Base-by-base conservation (phyloP, 1,140 invertebrate species). In the Metaphire vulgaris region DNA sequence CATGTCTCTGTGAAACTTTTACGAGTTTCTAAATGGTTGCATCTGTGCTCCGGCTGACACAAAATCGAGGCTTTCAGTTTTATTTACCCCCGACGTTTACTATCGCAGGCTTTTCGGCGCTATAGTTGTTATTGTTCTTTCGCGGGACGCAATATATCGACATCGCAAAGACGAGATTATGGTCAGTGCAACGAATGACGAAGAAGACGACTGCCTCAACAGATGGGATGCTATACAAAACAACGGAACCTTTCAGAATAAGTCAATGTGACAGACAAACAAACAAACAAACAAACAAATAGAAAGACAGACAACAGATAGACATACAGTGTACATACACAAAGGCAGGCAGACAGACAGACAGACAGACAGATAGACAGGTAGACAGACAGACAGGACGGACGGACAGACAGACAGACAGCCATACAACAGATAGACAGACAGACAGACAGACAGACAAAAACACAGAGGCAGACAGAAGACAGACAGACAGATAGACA, bases 121-220 rank as follows among this genome's bases (percentile, higher is more conserved):
- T n/a, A n/a, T n/a, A n/a, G n/a, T n/a, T n/a, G n/a, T n/a, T n/a
- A n/a, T n/a, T n/a, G n/a, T n/a, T n/a, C n/a, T n/a, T n/a, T n/a
- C n/a, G n/a, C n/a, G n/a, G n/a, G n/a, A n/a, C n/a, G n/a, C n/a
- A n/a, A n/a, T n/a, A n/a, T n/a, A n/a, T n/a, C n/a, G n/a, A n/a
- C n/a, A n/a, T n/a, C n/a, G n/a, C n/a, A n/a, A n/a, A n/a, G n/a
- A n/a, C 88, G 85, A 84, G 95, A 96, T 33, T 86, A 86, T 94
- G 94, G 95, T 69, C 90, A 90, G 79, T 96, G 94, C 86, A 96
- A 96, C 0, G 94, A 94, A 82, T 94, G 96, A 81, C 93, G 90
- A 2, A 96, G 88, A 81, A 90, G 33, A 88, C 87, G 0, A 94
- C 92, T 0, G 93, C 93, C 0, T 92, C 92, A 15, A 91, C 87